Base-by-base conservation (phyloP, 2,888 invertebrate genomes). In the Ceratothoa steindachneri region DNA sequence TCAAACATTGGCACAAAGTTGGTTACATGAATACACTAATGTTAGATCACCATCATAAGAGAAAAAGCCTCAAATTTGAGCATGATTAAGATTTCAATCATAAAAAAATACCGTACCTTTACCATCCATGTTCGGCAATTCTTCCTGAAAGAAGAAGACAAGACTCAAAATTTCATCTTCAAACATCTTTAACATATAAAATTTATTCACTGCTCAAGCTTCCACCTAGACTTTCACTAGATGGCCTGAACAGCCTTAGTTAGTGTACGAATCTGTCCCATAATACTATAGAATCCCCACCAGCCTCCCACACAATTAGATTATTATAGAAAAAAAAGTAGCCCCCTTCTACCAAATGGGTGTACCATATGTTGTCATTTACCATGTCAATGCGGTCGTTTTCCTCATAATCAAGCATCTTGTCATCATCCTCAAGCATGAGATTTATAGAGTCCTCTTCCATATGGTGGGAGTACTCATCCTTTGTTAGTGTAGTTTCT, bases 341-440 rank as follows among this genome's bases (percentile, higher is more conserved):
- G 0, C 28, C 30, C 55, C 19, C 27, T 27, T 7, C 30, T 9
- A n/a, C n/a, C 31, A 22, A 31, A 30, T 19, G 7, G 55, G 65
- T 29, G 30, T 29, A 30, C 29, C 31, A 30, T 31, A 67, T 67
- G 31, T 60, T 67, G 4, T 67, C 22, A 28, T 68, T 74, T 24
- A 72, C 70, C 9, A 72, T 67, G 28, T 75, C 76, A 70, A 53
- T 67, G 51, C 73, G 72, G 67, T 71, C 75, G 24, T 31, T 79
- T 64, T 76, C 74, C 41, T 79, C 79, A 67, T 79, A 76, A 68
- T 79, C 79, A 3, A 79, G 72, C 79, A 79, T 79, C 51, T 79
- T 79, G 51, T 79, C 79, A 66, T 79, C 79, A 19, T 79, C 79
- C 66, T 79, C 79, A n/a, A 79, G 67, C 76, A 77, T 79, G n/a